Evolutionary conservation across 2,113 vertebrate species (phyloP).

Genomic region (Abramis brama): DNA sequence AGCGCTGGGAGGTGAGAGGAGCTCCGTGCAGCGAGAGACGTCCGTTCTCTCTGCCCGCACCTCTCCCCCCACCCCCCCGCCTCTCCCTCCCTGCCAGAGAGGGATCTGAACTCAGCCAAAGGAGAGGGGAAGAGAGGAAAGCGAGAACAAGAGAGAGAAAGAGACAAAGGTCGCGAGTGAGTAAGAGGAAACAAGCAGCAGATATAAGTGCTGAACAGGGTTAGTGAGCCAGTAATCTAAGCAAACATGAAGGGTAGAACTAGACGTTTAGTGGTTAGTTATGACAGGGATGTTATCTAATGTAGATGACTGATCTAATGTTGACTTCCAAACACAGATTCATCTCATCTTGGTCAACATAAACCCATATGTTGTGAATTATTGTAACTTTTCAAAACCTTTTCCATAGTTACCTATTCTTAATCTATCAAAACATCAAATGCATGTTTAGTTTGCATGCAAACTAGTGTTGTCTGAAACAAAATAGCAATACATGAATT

Average conservation of each 20-base stretch:
- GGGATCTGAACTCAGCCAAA: slow-evolving; percentile 80
- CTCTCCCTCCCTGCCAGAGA: slow-evolving; percentile 82
- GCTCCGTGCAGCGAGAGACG: slow-evolving; percentile 81
- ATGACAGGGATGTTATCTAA: not conserved
- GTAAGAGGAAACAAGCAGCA: slow-evolving; percentile 74
- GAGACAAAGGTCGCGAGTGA: slow-evolving; percentile 72
- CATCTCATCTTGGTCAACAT: not conserved
- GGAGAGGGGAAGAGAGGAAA: slow-evolving; percentile 48
- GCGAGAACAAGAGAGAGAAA: slow-evolving; percentile 61
- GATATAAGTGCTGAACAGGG: slow-evolving; percentile 71
- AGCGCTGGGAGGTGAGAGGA: slow-evolving; percentile 82
- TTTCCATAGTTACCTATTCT: too few relatives aligned
- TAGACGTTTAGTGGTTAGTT: not conserved
- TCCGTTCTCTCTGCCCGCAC: slow-evolving; percentile 77
- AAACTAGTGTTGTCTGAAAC: too few relatives aligned
- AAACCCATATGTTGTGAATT: too few relatives aligned
- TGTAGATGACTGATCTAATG: not conserved
- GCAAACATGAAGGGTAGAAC: slow-evolving; percentile 14
- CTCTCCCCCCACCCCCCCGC: slow-evolving; percentile 82
- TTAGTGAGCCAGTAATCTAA: slow-evolving; percentile 59
- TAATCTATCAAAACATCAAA: too few relatives aligned
- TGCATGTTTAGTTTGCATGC: too few relatives aligned
- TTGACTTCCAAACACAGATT: too few relatives aligned
- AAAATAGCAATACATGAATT: too few relatives aligned
- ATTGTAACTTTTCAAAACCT: too few relatives aligned